phyloP scores from a whole-genome alignment of 2,888 invertebrate species.

The Netelia virgata region DNA sequence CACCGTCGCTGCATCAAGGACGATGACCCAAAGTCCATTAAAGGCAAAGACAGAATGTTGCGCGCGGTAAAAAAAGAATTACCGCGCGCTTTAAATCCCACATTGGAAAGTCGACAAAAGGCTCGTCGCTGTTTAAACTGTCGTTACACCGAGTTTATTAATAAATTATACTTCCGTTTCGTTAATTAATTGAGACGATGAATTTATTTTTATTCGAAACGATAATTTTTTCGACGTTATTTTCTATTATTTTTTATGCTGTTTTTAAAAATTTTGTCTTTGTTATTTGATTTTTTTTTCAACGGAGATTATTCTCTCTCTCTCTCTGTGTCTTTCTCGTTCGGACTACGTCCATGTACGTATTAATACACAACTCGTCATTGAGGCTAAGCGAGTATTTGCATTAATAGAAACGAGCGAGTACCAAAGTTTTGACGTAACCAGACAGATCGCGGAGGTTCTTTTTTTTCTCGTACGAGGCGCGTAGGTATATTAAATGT shows the following conservation, averaged over 20 bases:
- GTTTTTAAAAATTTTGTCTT: too few relatives aligned
- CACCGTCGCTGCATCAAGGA: slow-evolving; percentile 10
- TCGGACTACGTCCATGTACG: background rate
- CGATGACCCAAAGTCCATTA: slow-evolving; percentile 28
- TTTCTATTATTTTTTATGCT: too few relatives aligned
- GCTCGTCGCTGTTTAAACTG: too few relatives aligned
- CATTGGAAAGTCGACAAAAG: background rate
- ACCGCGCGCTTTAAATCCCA: too few relatives aligned
- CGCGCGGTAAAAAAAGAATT: background rate
- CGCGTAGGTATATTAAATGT: background rate
- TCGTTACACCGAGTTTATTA: background rate
- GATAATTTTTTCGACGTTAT: background rate
- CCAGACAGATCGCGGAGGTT: background rate
- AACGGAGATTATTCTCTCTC: background rate
- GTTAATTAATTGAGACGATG: background rate
- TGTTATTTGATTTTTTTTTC: background rate
- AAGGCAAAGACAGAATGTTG: background rate
- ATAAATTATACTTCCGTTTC: background rate
- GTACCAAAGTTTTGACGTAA: slow-evolving; percentile 1
- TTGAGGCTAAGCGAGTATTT: background rate
- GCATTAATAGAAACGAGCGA: background rate
- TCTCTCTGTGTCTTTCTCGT: background rate
- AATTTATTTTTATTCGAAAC: background rate
- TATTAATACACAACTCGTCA: background rate
- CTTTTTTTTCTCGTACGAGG: background rate